Base-by-base conservation (phyloP, 1,140 invertebrate species). In the Halesus radiatus region DNA sequence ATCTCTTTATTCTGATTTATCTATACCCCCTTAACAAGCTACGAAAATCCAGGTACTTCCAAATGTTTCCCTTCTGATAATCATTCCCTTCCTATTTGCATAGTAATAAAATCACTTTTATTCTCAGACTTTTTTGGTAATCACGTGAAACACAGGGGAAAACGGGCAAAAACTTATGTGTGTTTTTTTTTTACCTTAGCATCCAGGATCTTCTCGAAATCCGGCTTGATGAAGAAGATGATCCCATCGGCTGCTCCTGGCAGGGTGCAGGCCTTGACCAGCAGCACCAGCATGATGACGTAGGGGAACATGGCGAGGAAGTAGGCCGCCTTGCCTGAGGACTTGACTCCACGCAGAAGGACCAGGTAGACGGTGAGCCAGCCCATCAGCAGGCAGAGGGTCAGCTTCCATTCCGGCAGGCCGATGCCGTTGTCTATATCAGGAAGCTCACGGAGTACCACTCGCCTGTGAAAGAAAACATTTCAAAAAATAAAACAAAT, bases 301-400 rank as follows among this genome's bases (percentile, higher is more conserved):
- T 96, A 95, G 0, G 94, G 94, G 84, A 95, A 95, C 10, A 95
- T 86, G 0, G 94, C 94, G 4, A 94, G 89, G 79, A 95, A 94
- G 78, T 95, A 95, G 0, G 91, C 92, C 0, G 90, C 90, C 85
- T 93, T 93, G 73, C 92, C 92, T 0, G 91, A 91, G 74, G 91
- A 91, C 77, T 91, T 90, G 8, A 95, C 93, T 56, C 88, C 88
- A 85, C 92, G 90, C 84, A 92, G 87, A 15, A 95, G 88, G 37
- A 93, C 92, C 16, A 91, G 87, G 84, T 92, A 94, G 56, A 95
- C 92, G n/a, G 92, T 87, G 23, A 92, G 83, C 95, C 95, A 96
- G 7, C 93, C 93, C 32, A 92, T 87, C 10, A 94, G 85, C 1
- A 96, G 89, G 83, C 94, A 95, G 3, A 95, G 84, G 0, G 91